phyloP scores from a whole-genome alignment of 2,888 invertebrate genomes.

The Sesamia inferens region DNA sequence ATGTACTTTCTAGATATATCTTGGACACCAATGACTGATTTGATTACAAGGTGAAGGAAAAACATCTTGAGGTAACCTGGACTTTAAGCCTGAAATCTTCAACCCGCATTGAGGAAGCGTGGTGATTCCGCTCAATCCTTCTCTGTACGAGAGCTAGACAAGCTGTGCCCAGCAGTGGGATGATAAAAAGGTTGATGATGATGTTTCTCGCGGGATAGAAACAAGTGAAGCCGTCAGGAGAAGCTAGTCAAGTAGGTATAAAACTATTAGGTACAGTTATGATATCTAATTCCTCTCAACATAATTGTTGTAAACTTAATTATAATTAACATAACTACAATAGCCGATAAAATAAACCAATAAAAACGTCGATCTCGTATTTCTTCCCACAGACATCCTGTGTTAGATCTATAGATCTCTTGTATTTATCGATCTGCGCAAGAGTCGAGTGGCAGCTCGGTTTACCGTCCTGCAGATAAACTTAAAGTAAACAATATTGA shows the following conservation, averaged over 20 bases:
- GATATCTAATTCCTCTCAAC: background rate
- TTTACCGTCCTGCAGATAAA: slow-evolving; percentile 66
- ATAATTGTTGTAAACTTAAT: background rate
- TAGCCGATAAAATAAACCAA: slow-evolving; percentile 34
- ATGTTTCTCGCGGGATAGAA: too few relatives aligned
- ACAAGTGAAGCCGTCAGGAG: too few relatives aligned
- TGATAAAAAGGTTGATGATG: background rate
- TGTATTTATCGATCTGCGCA: slow-evolving; percentile 70
- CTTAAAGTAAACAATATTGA: slow-evolving; percentile 67
- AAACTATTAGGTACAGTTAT: background rate
- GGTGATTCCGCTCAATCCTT: too few relatives aligned
- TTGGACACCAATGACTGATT: too few relatives aligned
- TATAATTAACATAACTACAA: slow-evolving; percentile 27
- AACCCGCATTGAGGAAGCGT: too few relatives aligned
- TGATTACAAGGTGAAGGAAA: too few relatives aligned
- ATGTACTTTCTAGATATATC: too few relatives aligned
- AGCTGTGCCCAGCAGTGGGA: too few relatives aligned
- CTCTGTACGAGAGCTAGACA: too few relatives aligned
- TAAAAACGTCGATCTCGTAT: slow-evolving; percentile 58
- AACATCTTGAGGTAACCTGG: too few relatives aligned
- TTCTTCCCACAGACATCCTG: slow-evolving; percentile 66
- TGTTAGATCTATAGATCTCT: slow-evolving; percentile 63
- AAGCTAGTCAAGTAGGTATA: too few relatives aligned
- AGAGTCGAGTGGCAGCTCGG: slow-evolving; percentile 65
- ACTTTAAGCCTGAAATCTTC: too few relatives aligned